Conservation (phyloP, 1,140 invertebrate genomes). For the Hylyphantes graminicola region DNA sequence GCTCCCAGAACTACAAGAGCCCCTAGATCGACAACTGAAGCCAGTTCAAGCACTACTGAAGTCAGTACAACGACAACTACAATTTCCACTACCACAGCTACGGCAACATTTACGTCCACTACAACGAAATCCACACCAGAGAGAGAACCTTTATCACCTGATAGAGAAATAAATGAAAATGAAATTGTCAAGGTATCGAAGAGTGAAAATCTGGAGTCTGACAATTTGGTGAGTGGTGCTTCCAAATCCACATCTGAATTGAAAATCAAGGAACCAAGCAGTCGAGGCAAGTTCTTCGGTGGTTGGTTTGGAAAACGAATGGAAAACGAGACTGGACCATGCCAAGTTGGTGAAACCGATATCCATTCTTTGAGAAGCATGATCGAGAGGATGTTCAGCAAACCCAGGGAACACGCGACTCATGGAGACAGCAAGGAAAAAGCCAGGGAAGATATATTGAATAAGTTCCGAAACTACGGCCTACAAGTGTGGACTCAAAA, state of each 20-base stretch:
- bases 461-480: slow-evolving; percentile 43
- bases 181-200: slow-evolving; percentile 23
- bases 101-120: background rate
- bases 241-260: slow-evolving; percentile 4
- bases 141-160: background rate
- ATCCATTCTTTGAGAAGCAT: slow-evolving; percentile 55
- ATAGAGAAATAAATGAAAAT: slow-evolving; percentile 52
- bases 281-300: slow-evolving; percentile 11
- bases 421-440: slow-evolving; percentile 47
- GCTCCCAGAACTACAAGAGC: too few relatives aligned
- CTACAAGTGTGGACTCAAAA: slow-evolving; percentile 57
- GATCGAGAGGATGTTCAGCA: slow-evolving; percentile 58
- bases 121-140: slow-evolving; percentile 1
- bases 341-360: slow-evolving; percentile 40
- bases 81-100: background rate
- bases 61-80: background rate
- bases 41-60: too few relatives aligned
- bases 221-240: slow-evolving; percentile 20
- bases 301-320: slow-evolving; percentile 37
- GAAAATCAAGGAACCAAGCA: background rate
- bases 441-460: slow-evolving; percentile 49
- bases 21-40: too few relatives aligned
- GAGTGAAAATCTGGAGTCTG: slow-evolving; percentile 29
- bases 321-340: slow-evolving; percentile 26
- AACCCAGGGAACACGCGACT: slow-evolving; percentile 39